A percentile compares a stretch with the other conserved stretches of the same genome.
phyloP scores from a whole-genome alignment of 2,113 vertebrate species.

The Athene noctua region DNA sequence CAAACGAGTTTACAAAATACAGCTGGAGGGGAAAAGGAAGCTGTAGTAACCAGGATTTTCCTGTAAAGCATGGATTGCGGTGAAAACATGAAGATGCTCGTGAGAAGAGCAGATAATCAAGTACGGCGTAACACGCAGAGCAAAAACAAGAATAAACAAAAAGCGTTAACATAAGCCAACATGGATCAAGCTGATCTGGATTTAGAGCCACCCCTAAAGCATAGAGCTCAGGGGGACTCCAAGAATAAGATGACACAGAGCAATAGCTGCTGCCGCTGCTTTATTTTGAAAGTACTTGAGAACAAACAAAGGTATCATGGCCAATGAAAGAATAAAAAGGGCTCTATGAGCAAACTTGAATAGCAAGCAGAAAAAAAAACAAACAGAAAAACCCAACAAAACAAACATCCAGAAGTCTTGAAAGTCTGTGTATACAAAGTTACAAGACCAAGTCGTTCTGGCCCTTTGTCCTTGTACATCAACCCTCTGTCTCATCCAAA shows the following conservation, averaged over 20 bases:
- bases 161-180: background rate
- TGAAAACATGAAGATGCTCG: background rate
- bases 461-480: background rate
- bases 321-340: background rate
- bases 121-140: background rate
- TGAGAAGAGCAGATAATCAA: background rate
- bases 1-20: background rate
- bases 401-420: background rate
- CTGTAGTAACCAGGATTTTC: background rate
- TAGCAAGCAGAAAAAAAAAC: background rate
- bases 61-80: background rate
- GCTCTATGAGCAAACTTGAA: background rate
- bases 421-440: background rate
- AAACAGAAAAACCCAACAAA: background rate
- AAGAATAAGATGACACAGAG: background rate
- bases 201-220: background rate
- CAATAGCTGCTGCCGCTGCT: background rate
- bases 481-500: background rate
- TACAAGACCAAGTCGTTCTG: background rate
- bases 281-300: background rate
- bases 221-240: background rate
- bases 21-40: background rate
- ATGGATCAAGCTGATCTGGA: background rate
- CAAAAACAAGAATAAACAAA: background rate
- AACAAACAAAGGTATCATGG: background rate